These are phyloP conservation scores for Andrena marginata DNA, from an alignment of 2,888 invertebrate species.

Conservation along the genomic window DNA sequence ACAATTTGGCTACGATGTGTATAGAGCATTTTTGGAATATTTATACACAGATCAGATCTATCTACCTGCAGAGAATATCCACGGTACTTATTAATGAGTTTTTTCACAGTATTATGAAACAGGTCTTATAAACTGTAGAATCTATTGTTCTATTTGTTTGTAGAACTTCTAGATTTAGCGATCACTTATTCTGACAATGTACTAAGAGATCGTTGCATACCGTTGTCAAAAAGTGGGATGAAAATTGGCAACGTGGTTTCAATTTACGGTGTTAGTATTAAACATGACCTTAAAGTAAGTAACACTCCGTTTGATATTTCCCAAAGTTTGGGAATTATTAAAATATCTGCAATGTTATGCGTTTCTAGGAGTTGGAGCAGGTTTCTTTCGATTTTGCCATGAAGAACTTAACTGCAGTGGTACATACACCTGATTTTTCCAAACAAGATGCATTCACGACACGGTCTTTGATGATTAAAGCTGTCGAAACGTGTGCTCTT, in stretches of 20 bases:
- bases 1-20: constrained; percentile 86
- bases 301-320: not conserved
- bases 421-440: constrained; percentile 87
- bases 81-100: constrained; percentile 84
- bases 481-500: constrained; percentile 86
- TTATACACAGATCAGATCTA: constrained; percentile 88
- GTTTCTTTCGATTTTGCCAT: constrained; percentile 88
- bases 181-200: constrained; percentile 88
- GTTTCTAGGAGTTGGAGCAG: constrained; percentile 87
- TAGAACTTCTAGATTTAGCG: constrained; percentile 87
- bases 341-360: not conserved
- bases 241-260: constrained; percentile 87
- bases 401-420: constrained; percentile 88
- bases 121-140: not conserved
- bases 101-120: not conserved
- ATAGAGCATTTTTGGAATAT: constrained; percentile 87
- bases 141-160: too few species aligned
- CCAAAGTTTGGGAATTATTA: not conserved
- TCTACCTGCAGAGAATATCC: constrained; percentile 87
- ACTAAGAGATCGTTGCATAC: constrained; percentile 86
- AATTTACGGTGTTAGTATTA: constrained; percentile 87
- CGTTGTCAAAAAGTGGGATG: constrained; percentile 87
- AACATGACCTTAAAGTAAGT: constrained; percentile 86
- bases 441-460: constrained; percentile 86
- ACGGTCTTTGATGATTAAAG: constrained; percentile 87